phyloP scores from a whole-genome alignment of 1,140 invertebrate species.

The Olivierus martensii region DNA sequence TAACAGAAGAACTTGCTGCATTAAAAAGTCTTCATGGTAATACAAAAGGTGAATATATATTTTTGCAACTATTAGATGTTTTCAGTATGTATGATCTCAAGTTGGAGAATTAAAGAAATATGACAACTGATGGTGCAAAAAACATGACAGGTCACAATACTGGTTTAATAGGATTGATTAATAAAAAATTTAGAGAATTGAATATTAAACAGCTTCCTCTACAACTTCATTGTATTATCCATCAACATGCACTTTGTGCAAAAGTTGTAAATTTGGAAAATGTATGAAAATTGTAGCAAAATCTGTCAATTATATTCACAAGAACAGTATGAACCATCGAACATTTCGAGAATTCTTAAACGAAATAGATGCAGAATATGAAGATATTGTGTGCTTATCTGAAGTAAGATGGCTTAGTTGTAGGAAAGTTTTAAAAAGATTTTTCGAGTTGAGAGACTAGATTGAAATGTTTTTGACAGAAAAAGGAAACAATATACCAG shows the following conservation, averaged over 20 bases:
- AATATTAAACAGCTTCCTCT: background rate
- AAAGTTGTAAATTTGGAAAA: conserved; percentile 22
- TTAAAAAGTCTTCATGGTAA: background rate
- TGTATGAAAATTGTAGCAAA: conserved; percentile 23
- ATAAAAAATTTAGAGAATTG: too few relatives aligned
- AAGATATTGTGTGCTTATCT: background rate
- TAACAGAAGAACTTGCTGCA: conserved; percentile 5
- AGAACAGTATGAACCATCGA: conserved; percentile 22
- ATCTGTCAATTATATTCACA: conserved; percentile 26
- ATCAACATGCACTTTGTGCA: conserved; percentile 24
- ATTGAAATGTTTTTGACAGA: conserved; percentile 1
- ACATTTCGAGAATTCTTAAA: conserved; percentile 25
- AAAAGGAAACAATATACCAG: background rate
- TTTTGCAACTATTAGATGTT: conserved; percentile 15
- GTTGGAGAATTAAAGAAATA: conserved; percentile 15
- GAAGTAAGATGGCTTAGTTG: conserved; percentile 24
- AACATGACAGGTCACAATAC: conserved; percentile 22
- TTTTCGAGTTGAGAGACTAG: conserved; percentile 19
- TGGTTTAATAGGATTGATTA: conserved; percentile 17
- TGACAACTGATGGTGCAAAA: conserved; percentile 25
- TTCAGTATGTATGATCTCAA: conserved; percentile 10
- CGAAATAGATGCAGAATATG: conserved; percentile 18
- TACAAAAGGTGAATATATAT: conserved; percentile 21
- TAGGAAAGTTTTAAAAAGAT: conserved; percentile 22
- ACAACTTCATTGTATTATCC: conserved; percentile 26